phyloP scores from a whole-genome alignment of 2,888 invertebrate species.

The Phania funesta region DNA sequence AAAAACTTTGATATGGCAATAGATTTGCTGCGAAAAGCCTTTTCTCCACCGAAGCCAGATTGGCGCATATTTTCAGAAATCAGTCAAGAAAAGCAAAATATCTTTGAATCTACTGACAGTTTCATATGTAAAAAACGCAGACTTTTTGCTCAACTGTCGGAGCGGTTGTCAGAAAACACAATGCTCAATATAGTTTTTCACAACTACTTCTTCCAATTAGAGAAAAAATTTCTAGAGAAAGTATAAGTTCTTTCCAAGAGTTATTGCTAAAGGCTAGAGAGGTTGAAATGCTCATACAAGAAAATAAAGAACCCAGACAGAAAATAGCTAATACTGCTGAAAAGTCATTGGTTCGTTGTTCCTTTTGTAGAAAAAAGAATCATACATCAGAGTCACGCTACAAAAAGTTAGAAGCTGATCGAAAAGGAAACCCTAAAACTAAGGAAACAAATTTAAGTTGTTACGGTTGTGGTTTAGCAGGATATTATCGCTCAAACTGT shows the following conservation, averaged over 20 bases:
- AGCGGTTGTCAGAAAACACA: constrained; percentile 6
- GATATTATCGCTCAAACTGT: no score
- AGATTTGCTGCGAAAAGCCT: neutral
- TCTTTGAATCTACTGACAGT: constrained; percentile 15
- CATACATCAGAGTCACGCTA: no score
- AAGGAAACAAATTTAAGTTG: no score
- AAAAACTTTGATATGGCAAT: constrained; percentile 5
- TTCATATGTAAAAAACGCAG: constrained; percentile 12
- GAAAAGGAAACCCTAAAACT: no score
- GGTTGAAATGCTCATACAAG: neutral
- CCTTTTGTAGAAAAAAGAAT: neutral
- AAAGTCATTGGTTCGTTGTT: no score
- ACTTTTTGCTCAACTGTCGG: constrained; percentile 24
- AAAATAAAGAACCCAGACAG: neutral
- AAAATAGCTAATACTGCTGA: neutral
- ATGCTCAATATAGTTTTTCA: constrained; percentile 25
- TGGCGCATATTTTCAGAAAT: constrained; percentile 37
- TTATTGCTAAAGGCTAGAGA: no score
- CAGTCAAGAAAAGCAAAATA: constrained; percentile 21
- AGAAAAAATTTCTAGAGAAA: neutral
- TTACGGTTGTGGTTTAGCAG: no score
- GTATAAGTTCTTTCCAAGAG: neutral
- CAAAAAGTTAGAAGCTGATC: no score
- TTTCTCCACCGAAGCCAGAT: constrained; percentile 27
- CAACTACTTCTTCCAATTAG: constrained; percentile 1